phyloP scores from a whole-genome alignment of 2,888 invertebrate genomes.

The Drosophila stalkeri region DNA sequence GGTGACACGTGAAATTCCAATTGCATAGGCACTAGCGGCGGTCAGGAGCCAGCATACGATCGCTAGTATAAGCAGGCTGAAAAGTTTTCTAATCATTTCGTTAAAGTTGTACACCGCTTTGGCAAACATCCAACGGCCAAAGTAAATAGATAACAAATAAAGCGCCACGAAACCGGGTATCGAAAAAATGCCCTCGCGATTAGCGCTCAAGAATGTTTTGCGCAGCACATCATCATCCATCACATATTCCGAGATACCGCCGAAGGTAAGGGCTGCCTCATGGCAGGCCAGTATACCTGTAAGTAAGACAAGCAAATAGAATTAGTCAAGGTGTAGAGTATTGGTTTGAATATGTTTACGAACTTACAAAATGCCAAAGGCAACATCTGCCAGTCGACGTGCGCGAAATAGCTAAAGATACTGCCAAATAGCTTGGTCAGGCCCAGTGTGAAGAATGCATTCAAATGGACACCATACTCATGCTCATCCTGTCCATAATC shows the following conservation, averaged over 20 bases:
- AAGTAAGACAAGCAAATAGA: neutral
- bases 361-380: slow-evolving; percentile 84
- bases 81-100: slow-evolving; percentile 74
- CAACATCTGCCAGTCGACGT: slow-evolving; percentile 78
- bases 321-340: neutral
- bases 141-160: slow-evolving; percentile 90
- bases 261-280: slow-evolving; percentile 87
- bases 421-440: slow-evolving; percentile 91
- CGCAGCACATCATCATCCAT: slow-evolving; percentile 87
- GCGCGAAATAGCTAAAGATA: slow-evolving; percentile 76
- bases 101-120: slow-evolving; percentile 67
- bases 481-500: slow-evolving; percentile 95
- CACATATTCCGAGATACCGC: slow-evolving; percentile 90
- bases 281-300: slow-evolving; percentile 87
- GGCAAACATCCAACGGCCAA: slow-evolving; percentile 87
- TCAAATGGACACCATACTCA: slow-evolving; percentile 99
- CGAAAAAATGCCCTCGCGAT: slow-evolving; percentile 97
- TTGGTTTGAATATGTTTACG: neutral
- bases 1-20: slow-evolving; percentile 91
- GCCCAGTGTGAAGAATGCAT: slow-evolving; percentile 98
- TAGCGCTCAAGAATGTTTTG: slow-evolving; percentile 89
- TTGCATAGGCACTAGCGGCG: slow-evolving; percentile 85
- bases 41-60: slow-evolving; percentile 85
- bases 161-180: slow-evolving; percentile 93
- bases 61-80: slow-evolving; percentile 66